These are phyloP conservation scores for Peromyscus nudipes DNA, from an alignment of 2,797 vertebrate species.

Conservation along the genomic window DNA sequence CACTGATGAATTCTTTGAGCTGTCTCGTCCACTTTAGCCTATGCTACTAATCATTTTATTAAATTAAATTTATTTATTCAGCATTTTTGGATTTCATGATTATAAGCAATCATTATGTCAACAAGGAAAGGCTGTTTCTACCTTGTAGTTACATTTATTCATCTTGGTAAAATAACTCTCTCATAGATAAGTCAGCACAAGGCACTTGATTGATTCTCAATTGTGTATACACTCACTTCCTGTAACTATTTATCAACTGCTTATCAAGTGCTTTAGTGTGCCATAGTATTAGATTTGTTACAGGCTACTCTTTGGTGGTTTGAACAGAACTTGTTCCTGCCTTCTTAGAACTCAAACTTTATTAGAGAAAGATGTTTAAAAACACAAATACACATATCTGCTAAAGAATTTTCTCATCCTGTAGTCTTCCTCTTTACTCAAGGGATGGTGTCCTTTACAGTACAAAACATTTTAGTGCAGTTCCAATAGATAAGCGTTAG, in stretches of 20 bases:
- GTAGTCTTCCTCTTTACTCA: neutral
- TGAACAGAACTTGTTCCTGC: neutral
- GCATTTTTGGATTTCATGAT: neutral
- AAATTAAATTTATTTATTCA: neutral
- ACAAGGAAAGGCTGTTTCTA: neutral
- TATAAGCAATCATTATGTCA: neutral
- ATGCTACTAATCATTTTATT: neutral
- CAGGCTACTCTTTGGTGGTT: neutral
- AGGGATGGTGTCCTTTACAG: no score
- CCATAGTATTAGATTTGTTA: neutral
- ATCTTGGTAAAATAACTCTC: neutral
- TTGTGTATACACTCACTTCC: neutral
- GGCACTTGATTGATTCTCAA: neutral
- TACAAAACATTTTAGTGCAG: neutral
- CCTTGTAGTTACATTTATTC: neutral
- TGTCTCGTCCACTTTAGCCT: neutral
- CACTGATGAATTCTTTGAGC: neutral
- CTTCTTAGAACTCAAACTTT: neutral
- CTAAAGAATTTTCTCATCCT: neutral
- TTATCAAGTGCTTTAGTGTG: neutral
- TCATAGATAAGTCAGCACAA: neutral
- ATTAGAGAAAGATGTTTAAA: neutral
- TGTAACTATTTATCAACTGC: neutral
- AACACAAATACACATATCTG: neutral
- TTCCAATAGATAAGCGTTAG: neutral